Conservation (phyloP, 2,888 invertebrate species). For the Trachelus stipa region DNA sequence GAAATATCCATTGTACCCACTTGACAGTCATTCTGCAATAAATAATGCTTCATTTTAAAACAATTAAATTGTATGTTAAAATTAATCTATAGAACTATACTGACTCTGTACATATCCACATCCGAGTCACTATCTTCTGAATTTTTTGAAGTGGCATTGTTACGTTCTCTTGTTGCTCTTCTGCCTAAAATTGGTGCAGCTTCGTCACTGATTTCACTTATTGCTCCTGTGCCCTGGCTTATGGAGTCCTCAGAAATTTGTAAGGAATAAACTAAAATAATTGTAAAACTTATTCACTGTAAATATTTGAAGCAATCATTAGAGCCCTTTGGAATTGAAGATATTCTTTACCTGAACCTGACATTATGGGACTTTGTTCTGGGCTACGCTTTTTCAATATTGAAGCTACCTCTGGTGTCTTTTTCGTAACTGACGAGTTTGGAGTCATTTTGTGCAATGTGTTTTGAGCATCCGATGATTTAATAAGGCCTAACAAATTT, state of each 20-base stretch:
- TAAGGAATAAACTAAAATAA: slow-evolving; percentile 52
- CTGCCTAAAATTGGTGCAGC: slow-evolving; percentile 73
- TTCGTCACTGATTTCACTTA: slow-evolving; percentile 77
- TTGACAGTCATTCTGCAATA: slow-evolving; percentile 74
- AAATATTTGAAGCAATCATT: neutral
- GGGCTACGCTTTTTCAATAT: slow-evolving; percentile 72
- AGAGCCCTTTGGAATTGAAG: neutral
- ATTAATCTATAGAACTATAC: slow-evolving; percentile 41
- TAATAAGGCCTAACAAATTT: slow-evolving; percentile 61
- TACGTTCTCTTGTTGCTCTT: slow-evolving; percentile 72
- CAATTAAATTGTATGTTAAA: neutral
- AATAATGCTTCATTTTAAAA: neutral
- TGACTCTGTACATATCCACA: slow-evolving; percentile 76
- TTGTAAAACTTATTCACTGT: neutral
- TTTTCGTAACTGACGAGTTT: slow-evolving; percentile 50
- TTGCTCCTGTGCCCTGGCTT: slow-evolving; percentile 72
- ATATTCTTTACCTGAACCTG: slow-evolving; percentile 49
- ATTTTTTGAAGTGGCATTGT: slow-evolving; percentile 66
- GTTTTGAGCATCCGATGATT: slow-evolving; percentile 59
- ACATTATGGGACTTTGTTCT: slow-evolving; percentile 67
- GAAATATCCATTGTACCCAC: slow-evolving; percentile 76
- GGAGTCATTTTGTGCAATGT: slow-evolving; percentile 51
- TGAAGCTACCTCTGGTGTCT: slow-evolving; percentile 68
- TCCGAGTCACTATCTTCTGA: slow-evolving; percentile 83
- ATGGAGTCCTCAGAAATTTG: slow-evolving; percentile 76